Evolutionary conservation across 2,113 vertebrate species (phyloP), one percentile per base, ranked within the genome.

Genomic region (Ptilonorhynchus violaceus): DNA sequence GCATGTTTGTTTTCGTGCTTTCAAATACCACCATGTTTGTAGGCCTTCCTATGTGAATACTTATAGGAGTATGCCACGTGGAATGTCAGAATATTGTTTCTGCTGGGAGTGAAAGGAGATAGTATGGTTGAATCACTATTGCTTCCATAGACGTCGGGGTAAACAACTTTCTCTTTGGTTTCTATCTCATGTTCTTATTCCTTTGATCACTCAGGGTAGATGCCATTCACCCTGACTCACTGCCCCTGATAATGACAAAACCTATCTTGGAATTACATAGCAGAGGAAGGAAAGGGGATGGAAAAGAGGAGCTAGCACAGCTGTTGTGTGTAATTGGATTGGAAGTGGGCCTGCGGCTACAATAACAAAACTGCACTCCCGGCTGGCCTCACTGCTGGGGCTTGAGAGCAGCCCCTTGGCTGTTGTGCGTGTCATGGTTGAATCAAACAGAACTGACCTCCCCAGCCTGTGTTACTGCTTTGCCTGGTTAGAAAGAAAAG

Each of bases 251-350:
- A 92, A 88, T 64, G 49, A 89, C 63, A 93, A 92, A 93, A 56
- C n/a, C 37, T 68, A 30, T 79, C 59, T 62, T 91, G 80, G 83
- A 92, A 82, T 70, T 80, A 41, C 67, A 75, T 66, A 88, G 93
- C 47, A 87, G 67, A 84, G 64, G 58, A 37, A 39, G 88, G 27
- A 46, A 77, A 93, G 37, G 66, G 55, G n/a, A 55, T 93, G 70
- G 89, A 72, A 68, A 81, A 66, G 64, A 79, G 62, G 59, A 94
- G 72, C 95, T 95, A 88, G 75, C 81, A 94, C 87, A 94, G 88
- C 87, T 79, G 39, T 52, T 92, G 46, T 94, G 41, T 44, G 42
- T 97, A 90, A 97, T 95, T 98, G 91, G 68, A 96, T 96, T 97
- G 96, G 93, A 97, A 98, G 74, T 73, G 77, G 70, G 88, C 92